Percentiles rank a stretch among this genome's conserved stretches.
phyloP scores from a whole-genome alignment of 1,140 invertebrate genomes.

The Macrotrachela quadricornifera region DNA sequence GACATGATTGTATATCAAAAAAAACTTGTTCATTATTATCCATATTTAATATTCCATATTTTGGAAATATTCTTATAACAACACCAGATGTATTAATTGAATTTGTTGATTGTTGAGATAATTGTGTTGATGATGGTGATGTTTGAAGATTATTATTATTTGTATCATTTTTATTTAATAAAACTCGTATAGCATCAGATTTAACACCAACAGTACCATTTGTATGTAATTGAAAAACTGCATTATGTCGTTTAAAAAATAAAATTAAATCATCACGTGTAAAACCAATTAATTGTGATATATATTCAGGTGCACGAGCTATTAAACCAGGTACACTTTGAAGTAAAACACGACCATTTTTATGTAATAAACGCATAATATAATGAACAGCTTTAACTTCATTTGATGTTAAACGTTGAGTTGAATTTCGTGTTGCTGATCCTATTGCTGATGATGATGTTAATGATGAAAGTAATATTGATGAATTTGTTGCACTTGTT shows the following conservation, averaged over 20 bases:
- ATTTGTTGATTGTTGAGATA: too few relatives aligned
- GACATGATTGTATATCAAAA: conserved; percentile 27
- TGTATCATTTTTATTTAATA: conserved; percentile 5
- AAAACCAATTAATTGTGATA: conserved; percentile 6
- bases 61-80: conserved; percentile 14
- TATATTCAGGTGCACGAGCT: conserved; percentile 6
- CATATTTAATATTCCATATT: conserved; percentile 31
- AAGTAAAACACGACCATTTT: conserved; percentile 6
- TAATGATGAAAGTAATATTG: background rate
- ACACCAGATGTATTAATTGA: background rate
- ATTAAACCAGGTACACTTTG: conserved; percentile 5
- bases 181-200: conserved; percentile 7
- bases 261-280: conserved; percentile 7
- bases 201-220: conserved; percentile 9
- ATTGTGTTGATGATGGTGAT: too few relatives aligned
- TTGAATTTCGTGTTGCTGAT: background rate
- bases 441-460: background rate
- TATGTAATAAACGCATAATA: conserved; percentile 7
- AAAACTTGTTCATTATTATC: conserved; percentile 33
- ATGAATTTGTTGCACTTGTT: background rate
- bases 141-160: too few relatives aligned
- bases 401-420: conserved; percentile 1
- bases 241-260: conserved; percentile 5
- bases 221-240: conserved; percentile 7
- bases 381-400: conserved; percentile 9